These are phyloP conservation scores for Phylloscopus trochilus DNA, from an alignment of 2,113 vertebrate species.

Conservation along the genomic window DNA sequence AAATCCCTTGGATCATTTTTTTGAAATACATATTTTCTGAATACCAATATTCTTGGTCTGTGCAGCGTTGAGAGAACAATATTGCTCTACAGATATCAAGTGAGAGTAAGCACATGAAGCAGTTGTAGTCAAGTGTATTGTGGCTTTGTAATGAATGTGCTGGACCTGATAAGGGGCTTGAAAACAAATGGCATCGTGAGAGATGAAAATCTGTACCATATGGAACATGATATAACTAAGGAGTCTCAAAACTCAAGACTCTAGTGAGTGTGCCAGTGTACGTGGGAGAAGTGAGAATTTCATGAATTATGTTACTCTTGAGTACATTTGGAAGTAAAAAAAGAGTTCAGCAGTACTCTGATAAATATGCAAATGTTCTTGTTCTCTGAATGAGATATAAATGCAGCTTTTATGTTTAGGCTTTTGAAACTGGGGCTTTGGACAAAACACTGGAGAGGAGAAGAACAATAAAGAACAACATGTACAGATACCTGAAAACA, in stretches of 20 bases:
- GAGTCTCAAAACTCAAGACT: constrained; percentile 13
- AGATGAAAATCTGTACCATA: constrained; percentile 55
- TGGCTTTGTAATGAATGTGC: constrained; percentile 24
- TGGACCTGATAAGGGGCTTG: constrained; percentile 30
- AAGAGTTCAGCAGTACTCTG: constrained; percentile 25
- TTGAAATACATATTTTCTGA: not conserved
- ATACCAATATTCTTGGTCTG: not conserved
- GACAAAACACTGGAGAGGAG: not conserved
- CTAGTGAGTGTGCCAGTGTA: constrained; percentile 15
- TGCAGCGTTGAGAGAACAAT: not conserved
- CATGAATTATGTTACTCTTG: constrained; percentile 54
- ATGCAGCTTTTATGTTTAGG: not conserved
- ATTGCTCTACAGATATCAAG: not conserved
- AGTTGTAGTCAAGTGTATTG: not conserved
- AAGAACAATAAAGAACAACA: not conserved
- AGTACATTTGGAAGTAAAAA: constrained; percentile 44
- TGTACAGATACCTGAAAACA: not conserved
- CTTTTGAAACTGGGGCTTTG: constrained; percentile 9
- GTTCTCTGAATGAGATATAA: constrained; percentile 26
- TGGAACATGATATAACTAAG: constrained; percentile 28
- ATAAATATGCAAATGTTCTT: constrained; percentile 29
- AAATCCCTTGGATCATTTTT: not conserved
- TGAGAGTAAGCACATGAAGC: not conserved
- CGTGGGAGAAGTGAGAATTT: constrained; percentile 55
- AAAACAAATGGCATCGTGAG: constrained; percentile 18